A percentile compares a stretch with the other conserved stretches of the same genome.
These are phyloP conservation scores for Podargus strigoides DNA, from an alignment of 2,797 vertebrate species.

Conservation along the genomic window DNA sequence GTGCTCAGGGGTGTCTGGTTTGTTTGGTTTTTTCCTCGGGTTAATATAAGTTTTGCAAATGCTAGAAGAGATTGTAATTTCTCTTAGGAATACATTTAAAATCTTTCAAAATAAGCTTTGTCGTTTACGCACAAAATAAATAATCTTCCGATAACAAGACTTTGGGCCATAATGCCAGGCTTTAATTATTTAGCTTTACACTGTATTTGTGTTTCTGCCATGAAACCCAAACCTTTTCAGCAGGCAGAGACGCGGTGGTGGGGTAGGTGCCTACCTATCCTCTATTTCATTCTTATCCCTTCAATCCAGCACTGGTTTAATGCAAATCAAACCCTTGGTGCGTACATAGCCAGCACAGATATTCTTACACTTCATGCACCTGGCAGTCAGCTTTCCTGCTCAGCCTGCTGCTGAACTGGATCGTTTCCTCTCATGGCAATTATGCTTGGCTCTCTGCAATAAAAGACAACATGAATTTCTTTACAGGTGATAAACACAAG, in stretches of 20 bases:
- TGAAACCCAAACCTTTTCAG: slow-evolving; percentile 40
- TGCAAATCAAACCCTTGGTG: slow-evolving; percentile 11
- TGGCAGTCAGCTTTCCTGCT: neutral
- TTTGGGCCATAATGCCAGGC: neutral
- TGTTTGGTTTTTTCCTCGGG: neutral
- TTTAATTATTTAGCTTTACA: slow-evolving; percentile 50
- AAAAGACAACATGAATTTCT: neutral
- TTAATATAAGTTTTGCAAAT: slow-evolving; percentile 7
- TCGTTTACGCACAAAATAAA: neutral
- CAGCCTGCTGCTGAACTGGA: neutral
- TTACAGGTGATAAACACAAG: neutral
- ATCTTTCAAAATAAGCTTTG: slow-evolving; percentile 5
- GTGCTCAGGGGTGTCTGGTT: neutral
- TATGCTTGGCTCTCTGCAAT: neutral
- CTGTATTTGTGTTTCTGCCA: slow-evolving; percentile 30
- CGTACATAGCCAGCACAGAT: neutral
- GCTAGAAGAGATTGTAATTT: neutral
- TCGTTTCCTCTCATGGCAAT: neutral
- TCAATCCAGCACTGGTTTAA: neutral
- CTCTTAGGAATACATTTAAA: neutral
- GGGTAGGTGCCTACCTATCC: neutral
- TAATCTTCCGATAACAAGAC: neutral
- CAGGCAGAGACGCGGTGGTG: neutral
- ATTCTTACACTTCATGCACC: slow-evolving; percentile 3
- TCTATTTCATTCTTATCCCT: slow-evolving; percentile 1